Evolutionary conservation across 2,113 vertebrate genomes (phyloP), one percentile per base, ranked within the genome.

Genomic region (Erythrocercus mccallii): DNA sequence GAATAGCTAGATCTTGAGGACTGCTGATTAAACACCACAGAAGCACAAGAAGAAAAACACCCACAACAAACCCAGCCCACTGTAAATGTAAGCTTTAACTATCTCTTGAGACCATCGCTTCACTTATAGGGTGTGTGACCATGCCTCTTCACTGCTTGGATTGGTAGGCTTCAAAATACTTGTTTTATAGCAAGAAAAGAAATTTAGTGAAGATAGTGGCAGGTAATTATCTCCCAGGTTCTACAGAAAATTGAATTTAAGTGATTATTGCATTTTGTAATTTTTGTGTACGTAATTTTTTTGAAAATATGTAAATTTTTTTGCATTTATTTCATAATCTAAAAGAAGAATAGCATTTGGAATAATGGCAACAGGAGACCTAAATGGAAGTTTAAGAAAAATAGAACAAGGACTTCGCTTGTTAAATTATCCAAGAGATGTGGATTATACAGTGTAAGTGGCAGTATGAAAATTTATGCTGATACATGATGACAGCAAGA

Each of bases 391-490:
- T 79, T 98, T 99, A 82, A 98, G 98, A 81, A 99, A 98, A 91
- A 97, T 99, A 48, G 99, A 99, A 40, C 97, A 98, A 93, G 98
- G 98, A n/a, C 98, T 99, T 84, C 98, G 99, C 33, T 92, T 85
- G 11, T 89, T 99, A 20, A 99, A 98, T 97, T 99, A 99, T 78
- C 98, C 98, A 17, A 96, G 97, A 71, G 96, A 98, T 73, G 98
- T 99, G 50, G 98, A 99, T 97, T 99, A 99, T 93, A 91, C 92
- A 18, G 95, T 98, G 99, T 99, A 98, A 98, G 98, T 13, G 50
- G 15, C 35, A 70, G 7, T 51, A n/a, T 93, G 56, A 30, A 48
- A 79, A n/a, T 14, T 92, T 65, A 6, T 74, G 31, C 47, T 84
- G 23, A 57, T 37, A 33, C 4, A 6, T 25, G 33, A 48, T 71